phyloP scores from a whole-genome alignment of 30 jellyfish, hydroid and myxozoan species.

The Rhopilema esculentum region DNA sequence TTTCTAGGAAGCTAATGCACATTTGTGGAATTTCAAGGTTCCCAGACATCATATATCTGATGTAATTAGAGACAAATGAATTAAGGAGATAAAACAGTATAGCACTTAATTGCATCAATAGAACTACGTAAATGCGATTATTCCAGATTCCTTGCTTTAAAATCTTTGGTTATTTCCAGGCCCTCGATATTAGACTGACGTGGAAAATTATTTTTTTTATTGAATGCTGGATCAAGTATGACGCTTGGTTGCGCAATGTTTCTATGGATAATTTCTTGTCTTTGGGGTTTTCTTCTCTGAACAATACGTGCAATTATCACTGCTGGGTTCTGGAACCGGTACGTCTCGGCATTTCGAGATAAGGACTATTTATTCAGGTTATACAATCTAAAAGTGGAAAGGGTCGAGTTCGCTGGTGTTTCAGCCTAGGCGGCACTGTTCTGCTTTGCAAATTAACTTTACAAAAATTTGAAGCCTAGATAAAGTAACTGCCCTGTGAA shows the following conservation, averaged over 20 bases:
- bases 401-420: no score
- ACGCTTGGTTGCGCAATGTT: background rate
- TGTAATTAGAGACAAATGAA: background rate
- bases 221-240: background rate
- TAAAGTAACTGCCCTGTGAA: no score
- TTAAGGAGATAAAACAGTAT: background rate
- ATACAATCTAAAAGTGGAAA: no score
- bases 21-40: background rate
- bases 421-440: no score
- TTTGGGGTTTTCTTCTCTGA: background rate
- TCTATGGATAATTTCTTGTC: background rate
- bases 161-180: background rate
- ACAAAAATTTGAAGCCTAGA: no score
- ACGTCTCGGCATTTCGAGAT: background rate
- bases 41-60: background rate
- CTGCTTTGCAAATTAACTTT: no score
- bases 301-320: background rate
- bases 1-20: background rate
- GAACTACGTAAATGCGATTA: background rate
- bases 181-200: background rate
- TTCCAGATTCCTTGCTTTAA: background rate
- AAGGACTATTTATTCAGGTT: background rate
- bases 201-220: no score
- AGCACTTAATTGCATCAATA: background rate
- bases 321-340: background rate